Evolutionary conservation across 2,888 invertebrate species (phyloP).

Genomic region (Epinotia nisella): DNA sequence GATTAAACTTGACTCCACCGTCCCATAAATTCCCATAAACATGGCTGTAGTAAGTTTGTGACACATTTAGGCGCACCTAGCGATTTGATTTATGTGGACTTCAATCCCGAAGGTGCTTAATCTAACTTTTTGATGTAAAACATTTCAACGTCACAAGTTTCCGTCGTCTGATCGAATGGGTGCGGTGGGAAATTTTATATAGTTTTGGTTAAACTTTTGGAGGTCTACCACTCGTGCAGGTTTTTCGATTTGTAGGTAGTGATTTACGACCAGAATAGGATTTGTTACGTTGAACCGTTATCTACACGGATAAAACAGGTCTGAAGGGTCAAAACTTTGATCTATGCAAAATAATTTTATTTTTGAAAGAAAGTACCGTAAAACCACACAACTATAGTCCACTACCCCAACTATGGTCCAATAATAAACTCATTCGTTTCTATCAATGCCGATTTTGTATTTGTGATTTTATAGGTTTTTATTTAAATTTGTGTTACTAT

Average conservation of each 20-base stretch:
- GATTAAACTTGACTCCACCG: slow-evolving; percentile 14
- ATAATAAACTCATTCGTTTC: too few species aligned
- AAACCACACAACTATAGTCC: too few species aligned
- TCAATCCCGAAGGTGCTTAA: slow-evolving; percentile 38
- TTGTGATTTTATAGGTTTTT: too few species aligned
- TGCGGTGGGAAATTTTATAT: not conserved
- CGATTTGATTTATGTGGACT: slow-evolving; percentile 42
- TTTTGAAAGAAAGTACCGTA: too few species aligned
- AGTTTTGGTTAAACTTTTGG: slow-evolving; percentile 13
- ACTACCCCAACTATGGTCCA: too few species aligned
- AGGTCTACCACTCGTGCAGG: not conserved
- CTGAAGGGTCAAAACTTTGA: too few species aligned
- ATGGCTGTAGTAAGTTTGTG: slow-evolving; percentile 35
- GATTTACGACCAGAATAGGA: not conserved
- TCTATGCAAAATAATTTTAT: too few species aligned
- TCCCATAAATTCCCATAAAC: slow-evolving; percentile 40
- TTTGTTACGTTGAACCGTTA: too few species aligned
- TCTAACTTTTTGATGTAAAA: slow-evolving; percentile 45
- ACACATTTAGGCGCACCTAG: slow-evolving; percentile 39
- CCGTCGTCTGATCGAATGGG: slow-evolving; percentile 24
- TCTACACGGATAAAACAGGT: too few species aligned
- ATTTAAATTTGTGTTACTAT: too few species aligned
- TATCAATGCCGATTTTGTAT: too few species aligned
- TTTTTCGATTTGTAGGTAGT: not conserved
- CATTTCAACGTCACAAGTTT: slow-evolving; percentile 44